A percentile compares a stretch with the other conserved stretches of the same genome.
Conservation (phyloP, 2,113 vertebrate species). For the Shinisaurus crocodilurus region DNA sequence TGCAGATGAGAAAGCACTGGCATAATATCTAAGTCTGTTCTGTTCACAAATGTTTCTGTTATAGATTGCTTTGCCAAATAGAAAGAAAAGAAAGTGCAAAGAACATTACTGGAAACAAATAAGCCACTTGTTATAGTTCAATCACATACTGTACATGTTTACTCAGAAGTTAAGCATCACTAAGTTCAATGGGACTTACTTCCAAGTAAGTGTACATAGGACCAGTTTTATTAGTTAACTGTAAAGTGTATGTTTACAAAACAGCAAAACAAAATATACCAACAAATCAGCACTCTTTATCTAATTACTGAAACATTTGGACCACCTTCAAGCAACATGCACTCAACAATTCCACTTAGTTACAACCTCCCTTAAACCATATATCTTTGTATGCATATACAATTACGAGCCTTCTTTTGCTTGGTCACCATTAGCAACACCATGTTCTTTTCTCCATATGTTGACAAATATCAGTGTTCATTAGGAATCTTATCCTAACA, state of each 20-base stretch:
- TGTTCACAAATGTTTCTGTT: neutral
- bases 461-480: neutral
- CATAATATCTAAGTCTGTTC: neutral
- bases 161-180: too few species aligned
- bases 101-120: slow-evolving; percentile 16
- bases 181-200: too few species aligned
- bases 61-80: neutral
- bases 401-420: neutral
- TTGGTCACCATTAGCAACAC: slow-evolving; percentile 33
- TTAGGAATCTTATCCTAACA: slow-evolving; percentile 24
- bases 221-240: slow-evolving; percentile 11
- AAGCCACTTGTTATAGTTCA: neutral
- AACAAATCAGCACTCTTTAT: slow-evolving; percentile 7
- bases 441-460: neutral
- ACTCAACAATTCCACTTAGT: slow-evolving; percentile 17
- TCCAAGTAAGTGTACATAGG: too few species aligned
- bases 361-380: neutral
- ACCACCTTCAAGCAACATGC: neutral
- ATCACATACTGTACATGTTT: too few species aligned
- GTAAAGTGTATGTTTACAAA: neutral
- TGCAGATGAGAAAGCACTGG: too few species aligned
- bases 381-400: slow-evolving; percentile 29
- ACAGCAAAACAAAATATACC: too few species aligned
- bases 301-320: slow-evolving; percentile 12
- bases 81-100: neutral